phyloP scores from a whole-genome alignment of 2,888 invertebrate species.

The Byasa hedistus region DNA sequence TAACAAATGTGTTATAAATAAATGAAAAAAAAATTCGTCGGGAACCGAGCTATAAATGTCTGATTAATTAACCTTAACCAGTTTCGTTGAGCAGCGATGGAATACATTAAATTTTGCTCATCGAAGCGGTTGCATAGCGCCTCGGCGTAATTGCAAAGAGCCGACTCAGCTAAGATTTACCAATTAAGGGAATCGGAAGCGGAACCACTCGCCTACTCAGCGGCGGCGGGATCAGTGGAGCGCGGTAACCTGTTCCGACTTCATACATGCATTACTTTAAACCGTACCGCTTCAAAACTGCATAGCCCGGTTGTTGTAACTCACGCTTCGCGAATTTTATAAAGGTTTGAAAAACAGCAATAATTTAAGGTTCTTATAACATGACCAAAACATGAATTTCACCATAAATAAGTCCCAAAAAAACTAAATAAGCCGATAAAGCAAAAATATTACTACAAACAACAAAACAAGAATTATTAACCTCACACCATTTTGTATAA shows the following conservation, averaged over 20 bases:
- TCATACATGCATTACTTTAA: conserved; percentile 26
- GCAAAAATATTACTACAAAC: no score
- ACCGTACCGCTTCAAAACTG: conserved; percentile 12
- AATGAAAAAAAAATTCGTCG: neutral
- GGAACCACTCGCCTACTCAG: conserved; percentile 68
- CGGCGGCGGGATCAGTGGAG: conserved; percentile 41
- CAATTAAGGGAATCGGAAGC: conserved; percentile 73
- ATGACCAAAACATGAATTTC: no score
- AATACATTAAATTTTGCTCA: conserved; percentile 56
- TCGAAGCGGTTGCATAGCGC: conserved; percentile 57
- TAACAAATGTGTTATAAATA: neutral
- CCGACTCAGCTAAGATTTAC: conserved; percentile 75
- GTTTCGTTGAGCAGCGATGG: conserved; percentile 37
- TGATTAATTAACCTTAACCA: conserved; percentile 39
- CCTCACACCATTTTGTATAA: no score
- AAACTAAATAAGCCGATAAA: no score
- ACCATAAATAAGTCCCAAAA: no score
- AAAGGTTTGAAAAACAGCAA: neutral
- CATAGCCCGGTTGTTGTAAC: neutral
- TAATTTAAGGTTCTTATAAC: no score
- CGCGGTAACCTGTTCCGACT: conserved; percentile 35
- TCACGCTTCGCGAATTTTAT: neutral
- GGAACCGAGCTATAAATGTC: conserved; percentile 30
- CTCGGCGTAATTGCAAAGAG: conserved; percentile 70
- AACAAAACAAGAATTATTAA: no score